Evolutionary conservation across 2,113 vertebrate species (phyloP).

Genomic region (Chionis minor): DNA sequence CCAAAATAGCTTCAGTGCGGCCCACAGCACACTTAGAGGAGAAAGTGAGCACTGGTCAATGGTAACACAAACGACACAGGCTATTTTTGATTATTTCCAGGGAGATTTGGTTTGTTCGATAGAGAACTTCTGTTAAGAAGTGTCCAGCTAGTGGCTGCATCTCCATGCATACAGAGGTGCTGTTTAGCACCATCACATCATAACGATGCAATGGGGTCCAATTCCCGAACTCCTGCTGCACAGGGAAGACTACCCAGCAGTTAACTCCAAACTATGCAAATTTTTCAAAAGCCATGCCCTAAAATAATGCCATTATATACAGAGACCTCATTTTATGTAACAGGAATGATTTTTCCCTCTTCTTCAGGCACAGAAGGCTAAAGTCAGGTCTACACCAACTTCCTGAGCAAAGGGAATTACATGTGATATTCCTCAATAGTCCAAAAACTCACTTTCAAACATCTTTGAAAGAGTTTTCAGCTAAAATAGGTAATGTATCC

Average conservation of each 20-base stretch:
- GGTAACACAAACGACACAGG: neutral
- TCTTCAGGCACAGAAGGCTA: neutral
- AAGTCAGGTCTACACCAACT: neutral
- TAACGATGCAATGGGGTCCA: fast-evolving
- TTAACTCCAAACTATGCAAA: neutral
- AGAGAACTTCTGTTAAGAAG: neutral
- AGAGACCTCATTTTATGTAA: neutral
- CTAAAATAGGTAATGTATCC: neutral
- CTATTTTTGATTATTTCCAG: neutral
- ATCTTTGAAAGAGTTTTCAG: neutral
- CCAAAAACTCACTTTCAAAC: neutral
- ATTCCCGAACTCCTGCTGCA: neutral
- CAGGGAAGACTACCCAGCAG: neutral
- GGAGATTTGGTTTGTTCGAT: neutral
- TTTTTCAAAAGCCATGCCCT: neutral
- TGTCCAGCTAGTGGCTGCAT: neutral
- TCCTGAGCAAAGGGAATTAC: neutral
- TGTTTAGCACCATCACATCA: neutral
- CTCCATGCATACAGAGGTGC: neutral
- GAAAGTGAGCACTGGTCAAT: neutral
- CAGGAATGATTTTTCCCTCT: neutral
- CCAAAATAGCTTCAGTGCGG: neutral
- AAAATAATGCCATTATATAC: neutral
- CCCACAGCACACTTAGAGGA: neutral
- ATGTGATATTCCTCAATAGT: neutral